Conservation (phyloP, 2,113 vertebrate genomes). For the Entomyzon cyanotis region DNA sequence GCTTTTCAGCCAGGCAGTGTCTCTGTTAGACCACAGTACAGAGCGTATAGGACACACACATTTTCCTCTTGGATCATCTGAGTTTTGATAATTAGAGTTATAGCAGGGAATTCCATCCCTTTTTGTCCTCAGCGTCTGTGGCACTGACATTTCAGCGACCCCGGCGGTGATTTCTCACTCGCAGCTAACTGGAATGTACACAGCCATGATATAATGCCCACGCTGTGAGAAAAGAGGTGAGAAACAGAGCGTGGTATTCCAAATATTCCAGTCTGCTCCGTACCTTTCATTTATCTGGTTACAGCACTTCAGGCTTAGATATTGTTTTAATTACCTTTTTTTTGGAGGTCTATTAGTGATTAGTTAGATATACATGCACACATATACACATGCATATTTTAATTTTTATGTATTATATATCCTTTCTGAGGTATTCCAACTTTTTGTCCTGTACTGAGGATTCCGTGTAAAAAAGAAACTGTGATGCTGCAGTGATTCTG, state of each 20-base stretch:
- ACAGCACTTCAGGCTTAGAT: neutral
- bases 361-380: neutral
- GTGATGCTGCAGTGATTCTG: neutral
- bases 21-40: neutral
- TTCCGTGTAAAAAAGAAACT: neutral
- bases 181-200: slow-evolving; percentile 43
- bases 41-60: accelerated
- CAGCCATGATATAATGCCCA: slow-evolving; percentile 28
- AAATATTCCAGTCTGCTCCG: neutral
- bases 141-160: slow-evolving; percentile 30
- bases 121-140: neutral
- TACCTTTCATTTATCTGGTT: neutral
- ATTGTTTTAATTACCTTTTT: neutral
- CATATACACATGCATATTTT: neutral
- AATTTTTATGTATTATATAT: neutral
- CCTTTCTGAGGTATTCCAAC: neutral
- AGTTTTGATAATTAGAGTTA: slow-evolving; percentile 1
- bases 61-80: neutral
- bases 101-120: neutral
- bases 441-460: neutral
- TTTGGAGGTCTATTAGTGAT: neutral
- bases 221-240: neutral
- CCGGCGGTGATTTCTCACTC: slow-evolving; percentile 4
- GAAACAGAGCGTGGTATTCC: neutral
- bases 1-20: neutral